These are phyloP conservation scores for Malurus cyaneus DNA, from an alignment of 2,113 vertebrate species.

Conservation along the genomic window DNA sequence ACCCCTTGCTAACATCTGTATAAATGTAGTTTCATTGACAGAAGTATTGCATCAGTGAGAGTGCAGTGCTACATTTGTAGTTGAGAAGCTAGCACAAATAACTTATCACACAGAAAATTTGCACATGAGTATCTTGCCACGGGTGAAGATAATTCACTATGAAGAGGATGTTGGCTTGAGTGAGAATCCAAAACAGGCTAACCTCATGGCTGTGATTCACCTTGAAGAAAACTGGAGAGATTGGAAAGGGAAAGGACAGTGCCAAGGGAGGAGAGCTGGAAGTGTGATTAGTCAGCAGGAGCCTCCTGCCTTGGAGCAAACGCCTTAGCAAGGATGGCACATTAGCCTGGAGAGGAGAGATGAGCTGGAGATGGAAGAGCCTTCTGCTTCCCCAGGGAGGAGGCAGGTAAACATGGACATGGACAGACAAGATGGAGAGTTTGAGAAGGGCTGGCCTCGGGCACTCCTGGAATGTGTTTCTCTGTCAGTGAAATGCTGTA, in stretches of 20 bases:
- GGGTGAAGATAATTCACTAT: not conserved
- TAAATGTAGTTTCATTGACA: not conserved
- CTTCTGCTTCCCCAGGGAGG: not conserved
- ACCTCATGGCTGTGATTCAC: not conserved
- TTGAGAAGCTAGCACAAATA: not conserved
- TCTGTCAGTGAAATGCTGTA: not conserved
- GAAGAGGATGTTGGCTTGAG: not conserved
- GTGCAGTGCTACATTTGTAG: not conserved
- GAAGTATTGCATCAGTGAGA: not conserved
- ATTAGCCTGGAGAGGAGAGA: not conserved
- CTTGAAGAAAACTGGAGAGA: not conserved
- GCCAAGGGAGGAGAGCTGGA: not conserved
- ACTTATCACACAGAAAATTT: not conserved
- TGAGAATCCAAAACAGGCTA: not conserved
- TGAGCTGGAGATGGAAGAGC: not conserved
- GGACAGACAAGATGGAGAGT: not conserved
- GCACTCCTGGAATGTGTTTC: not conserved
- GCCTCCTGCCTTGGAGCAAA: not conserved
- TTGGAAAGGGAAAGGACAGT: not conserved
- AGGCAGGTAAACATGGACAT: not conserved
- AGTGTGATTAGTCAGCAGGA: not conserved
- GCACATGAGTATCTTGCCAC: not conserved
- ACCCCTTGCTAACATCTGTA: not conserved
- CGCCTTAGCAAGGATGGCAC: not conserved
- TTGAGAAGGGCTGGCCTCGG: not conserved